These are phyloP conservation scores for Blennius ocellaris DNA, from an alignment of 2,113 vertebrate species.

Conservation along the genomic window DNA sequence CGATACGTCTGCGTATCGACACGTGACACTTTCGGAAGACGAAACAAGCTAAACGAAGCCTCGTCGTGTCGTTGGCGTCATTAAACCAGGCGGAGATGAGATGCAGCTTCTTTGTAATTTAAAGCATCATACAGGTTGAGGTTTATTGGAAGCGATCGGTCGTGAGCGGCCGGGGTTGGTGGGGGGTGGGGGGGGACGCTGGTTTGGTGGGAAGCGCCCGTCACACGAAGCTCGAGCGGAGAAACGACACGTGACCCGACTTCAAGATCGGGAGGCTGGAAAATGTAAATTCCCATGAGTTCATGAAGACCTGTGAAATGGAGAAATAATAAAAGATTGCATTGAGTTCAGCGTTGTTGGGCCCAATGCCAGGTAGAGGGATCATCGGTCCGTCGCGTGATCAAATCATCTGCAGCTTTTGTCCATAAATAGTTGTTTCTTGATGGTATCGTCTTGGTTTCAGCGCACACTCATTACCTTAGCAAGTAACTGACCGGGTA, in stretches of 20 bases:
- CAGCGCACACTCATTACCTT: background rate
- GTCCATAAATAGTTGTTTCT: background rate
- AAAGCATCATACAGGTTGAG: constrained; percentile 36
- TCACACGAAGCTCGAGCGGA: constrained; percentile 12
- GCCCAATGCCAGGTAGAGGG: too few relatives aligned
- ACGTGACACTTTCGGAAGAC: background rate
- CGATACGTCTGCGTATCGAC: background rate
- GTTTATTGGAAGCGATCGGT: constrained; percentile 45
- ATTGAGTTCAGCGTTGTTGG: too few relatives aligned
- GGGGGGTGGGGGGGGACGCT: background rate
- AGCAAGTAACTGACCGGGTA: background rate
- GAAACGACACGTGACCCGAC: constrained; percentile 17
- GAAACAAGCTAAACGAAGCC: constrained; percentile 9
- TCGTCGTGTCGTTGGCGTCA: constrained; percentile 6
- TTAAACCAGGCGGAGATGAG: constrained; percentile 23
- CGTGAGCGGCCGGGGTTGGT: constrained; percentile 19
- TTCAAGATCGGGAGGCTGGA: constrained; percentile 15
- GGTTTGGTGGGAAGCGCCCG: constrained; percentile 5
- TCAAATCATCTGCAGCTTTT: too few relatives aligned
- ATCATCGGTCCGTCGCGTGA: too few relatives aligned
- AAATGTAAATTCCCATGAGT: background rate
- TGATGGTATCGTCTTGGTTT: background rate
- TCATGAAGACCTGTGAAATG: background rate
- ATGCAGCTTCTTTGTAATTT: constrained; percentile 35
- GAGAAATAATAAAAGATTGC: too few relatives aligned